Percentiles rank a stretch among this genome's conserved stretches.
Conservation (phyloP, 2,888 invertebrate genomes). For the Apodemia hepburni region DNA sequence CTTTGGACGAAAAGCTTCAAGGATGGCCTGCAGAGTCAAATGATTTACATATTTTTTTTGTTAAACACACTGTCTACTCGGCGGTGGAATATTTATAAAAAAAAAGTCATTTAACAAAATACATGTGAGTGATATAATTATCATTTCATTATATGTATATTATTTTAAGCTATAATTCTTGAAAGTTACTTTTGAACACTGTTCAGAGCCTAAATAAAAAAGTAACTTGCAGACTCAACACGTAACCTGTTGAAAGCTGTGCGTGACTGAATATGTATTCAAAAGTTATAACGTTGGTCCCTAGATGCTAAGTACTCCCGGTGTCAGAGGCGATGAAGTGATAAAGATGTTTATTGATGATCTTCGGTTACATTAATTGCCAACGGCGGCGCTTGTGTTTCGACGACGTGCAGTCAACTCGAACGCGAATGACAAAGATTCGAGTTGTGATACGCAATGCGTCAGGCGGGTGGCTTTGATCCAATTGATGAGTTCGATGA, state of each 20-base stretch:
- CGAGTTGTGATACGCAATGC: constrained; percentile 55
- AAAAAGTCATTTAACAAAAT: no score
- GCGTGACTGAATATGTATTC: constrained; percentile 65
- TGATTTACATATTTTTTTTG: no score
- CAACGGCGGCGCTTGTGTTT: constrained; percentile 69
- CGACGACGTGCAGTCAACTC: constrained; percentile 52
- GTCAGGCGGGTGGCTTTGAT: constrained; percentile 65
- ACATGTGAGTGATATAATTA: no score
- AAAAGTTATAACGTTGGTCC: constrained; percentile 56
- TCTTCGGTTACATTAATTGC: constrained; percentile 76
- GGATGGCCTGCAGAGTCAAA: no score
- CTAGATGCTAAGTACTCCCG: constrained; percentile 60
- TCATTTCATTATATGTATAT: no score
- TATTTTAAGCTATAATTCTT: background rate
- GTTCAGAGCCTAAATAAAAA: constrained; percentile 26
- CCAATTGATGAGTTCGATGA: constrained; percentile 60
- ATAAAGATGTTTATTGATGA: constrained; percentile 78
- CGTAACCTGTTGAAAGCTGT: constrained; percentile 48
- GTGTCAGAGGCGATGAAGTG: constrained; percentile 73
- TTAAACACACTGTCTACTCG: no score
- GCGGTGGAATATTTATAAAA: no score
- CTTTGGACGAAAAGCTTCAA: no score
- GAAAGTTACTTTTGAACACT: constrained; percentile 18
- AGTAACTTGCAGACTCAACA: constrained; percentile 30
- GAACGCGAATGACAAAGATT: constrained; percentile 74